Evolutionary conservation across 2,113 vertebrate species (phyloP).

Genomic region (Crocuta crocuta): DNA sequence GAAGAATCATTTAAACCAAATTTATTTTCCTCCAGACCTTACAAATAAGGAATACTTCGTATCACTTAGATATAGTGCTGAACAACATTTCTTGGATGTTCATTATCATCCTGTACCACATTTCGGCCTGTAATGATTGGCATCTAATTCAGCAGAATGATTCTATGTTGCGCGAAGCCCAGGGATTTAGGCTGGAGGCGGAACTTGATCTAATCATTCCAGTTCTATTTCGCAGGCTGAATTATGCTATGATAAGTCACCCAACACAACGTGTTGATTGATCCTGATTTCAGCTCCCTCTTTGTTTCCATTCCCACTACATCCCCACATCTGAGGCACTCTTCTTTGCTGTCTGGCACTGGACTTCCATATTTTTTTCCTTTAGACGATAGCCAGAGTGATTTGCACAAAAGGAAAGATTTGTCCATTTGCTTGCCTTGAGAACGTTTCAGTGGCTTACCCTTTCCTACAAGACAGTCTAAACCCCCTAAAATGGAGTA

Average conservation of each 20-base stretch:
- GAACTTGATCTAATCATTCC: no score
- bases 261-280: neutral
- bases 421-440: neutral
- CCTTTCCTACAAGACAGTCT: neutral
- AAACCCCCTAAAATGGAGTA: no score
- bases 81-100: neutral
- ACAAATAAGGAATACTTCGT: neutral
- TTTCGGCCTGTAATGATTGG: neutral
- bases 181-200: no score
- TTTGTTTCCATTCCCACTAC: neutral
- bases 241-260: no score
- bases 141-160: neutral
- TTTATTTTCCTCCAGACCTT: constrained; percentile 23
- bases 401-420: neutral
- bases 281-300: no score
- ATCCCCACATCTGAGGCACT: rapidly evolving
- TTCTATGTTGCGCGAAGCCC: neutral
- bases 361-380: no score
- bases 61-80: neutral
- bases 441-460: neutral
- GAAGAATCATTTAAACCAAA: constrained; percentile 24
- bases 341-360: neutral
- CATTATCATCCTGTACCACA: neutral
- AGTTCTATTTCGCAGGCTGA: neutral
- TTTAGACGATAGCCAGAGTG: no score